Base-by-base conservation (phyloP, 2,888 invertebrate species). In the Brachypalpus laphriformis region DNA sequence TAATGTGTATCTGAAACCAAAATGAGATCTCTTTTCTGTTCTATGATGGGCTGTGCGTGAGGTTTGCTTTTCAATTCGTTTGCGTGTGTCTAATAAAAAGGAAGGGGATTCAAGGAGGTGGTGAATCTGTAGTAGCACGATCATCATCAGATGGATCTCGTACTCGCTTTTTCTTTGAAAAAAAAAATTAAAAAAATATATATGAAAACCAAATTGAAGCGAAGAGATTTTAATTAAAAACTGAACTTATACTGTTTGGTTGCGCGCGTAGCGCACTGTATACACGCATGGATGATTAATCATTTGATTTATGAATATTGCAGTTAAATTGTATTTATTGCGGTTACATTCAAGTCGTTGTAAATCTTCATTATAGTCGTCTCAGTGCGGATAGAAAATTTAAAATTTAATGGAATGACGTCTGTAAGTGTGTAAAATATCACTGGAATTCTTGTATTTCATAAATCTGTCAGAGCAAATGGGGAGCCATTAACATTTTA, bases 251-350 rank as follows among this genome's bases (percentile, higher is more conserved):
- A 65, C 63, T 45, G 56, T 61, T 51, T 25, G 2, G 25, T 25
- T 51, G 66, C 11, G 16, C 3, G 16, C 40, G 37, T 47, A 9
- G 14, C 25, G 25, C 42, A 20, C 61, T 4, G 49, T 16, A 40
- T 11, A 34, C 65, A 66, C 37, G 59, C 70, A 66, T 59, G 51
- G 59, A 76, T 85, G 85, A 85, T 85, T 81, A 85, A 85, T 85
- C 85, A 85, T 76, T 81, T 85, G 81, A 85, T 81, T 85, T 85
- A 85, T 85, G 75, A 76, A 76, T 57, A 85, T 81, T 76, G 66
- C 85, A 59, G 71, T 81, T 81, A 81, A 85, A 81, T 85, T 81
- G 85, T 85, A 71, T 85, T 85, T 85, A 85, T 85, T 85, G 85
- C 85, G 71, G 81, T 76, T 71, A 80, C 80, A 75, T 75, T 71